Evolutionary conservation across 1,140 invertebrate species (phyloP).

Genomic region (Brachionus rotundiformis): DNA sequence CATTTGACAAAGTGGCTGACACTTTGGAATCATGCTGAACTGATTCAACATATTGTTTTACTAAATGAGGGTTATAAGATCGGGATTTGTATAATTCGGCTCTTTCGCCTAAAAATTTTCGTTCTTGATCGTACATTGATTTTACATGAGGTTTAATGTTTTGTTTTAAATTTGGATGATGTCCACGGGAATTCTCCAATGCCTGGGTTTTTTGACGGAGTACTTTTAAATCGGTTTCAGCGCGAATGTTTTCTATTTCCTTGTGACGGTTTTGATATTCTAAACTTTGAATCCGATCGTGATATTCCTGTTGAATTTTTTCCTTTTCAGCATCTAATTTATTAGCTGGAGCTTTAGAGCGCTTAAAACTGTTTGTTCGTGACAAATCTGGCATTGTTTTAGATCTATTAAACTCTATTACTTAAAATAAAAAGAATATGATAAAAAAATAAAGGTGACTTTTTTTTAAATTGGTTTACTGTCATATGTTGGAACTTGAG

Average conservation of each 20-base stretch:
- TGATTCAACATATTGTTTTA: constrained; percentile 43
- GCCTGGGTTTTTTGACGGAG: background rate
- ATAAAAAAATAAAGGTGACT: background rate
- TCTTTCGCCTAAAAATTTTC: constrained; percentile 32
- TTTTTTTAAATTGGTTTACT: background rate
- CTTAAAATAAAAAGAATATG: background rate
- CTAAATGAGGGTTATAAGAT: constrained; percentile 34
- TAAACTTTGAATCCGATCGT: constrained; percentile 31
- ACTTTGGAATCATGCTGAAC: constrained; percentile 1
- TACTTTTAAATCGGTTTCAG: background rate
- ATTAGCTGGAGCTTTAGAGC: background rate
- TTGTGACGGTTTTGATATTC: constrained; percentile 39
- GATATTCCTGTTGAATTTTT: constrained; percentile 33
- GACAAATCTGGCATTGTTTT: constrained; percentile 39
- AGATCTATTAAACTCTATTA: constrained; percentile 46
- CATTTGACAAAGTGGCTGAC: background rate
- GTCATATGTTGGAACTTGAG: background rate
- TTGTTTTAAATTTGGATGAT: constrained; percentile 40
- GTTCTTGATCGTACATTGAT: constrained; percentile 35
- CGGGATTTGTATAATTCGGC: constrained; percentile 31
- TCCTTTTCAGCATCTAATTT: constrained; percentile 16
- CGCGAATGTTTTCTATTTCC: constrained; percentile 23
- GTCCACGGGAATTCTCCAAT: constrained; percentile 28
- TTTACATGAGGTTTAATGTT: constrained; percentile 30
- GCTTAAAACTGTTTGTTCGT: background rate